These are phyloP conservation scores for Aphelinus atriplicis DNA, from an alignment of 1,140 invertebrate species.

Conservation along the genomic window DNA sequence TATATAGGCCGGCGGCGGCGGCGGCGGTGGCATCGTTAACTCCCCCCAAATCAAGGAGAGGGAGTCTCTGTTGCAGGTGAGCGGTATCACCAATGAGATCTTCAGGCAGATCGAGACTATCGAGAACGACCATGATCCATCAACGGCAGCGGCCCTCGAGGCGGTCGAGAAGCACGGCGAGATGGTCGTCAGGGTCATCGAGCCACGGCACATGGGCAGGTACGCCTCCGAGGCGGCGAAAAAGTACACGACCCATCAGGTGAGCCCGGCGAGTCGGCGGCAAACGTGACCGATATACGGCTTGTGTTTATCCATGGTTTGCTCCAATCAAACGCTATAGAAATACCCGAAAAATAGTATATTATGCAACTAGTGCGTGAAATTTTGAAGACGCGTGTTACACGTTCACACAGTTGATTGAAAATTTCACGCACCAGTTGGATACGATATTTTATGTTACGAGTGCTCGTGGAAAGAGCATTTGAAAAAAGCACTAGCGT, in stretches of 20 bases:
- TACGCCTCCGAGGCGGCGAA: conserved; percentile 85
- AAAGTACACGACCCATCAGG: conserved; percentile 81
- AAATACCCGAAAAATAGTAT: no score
- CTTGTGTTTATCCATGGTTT: no score
- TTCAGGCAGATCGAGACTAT: conserved; percentile 96
- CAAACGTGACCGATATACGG: no score
- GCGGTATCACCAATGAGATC: conserved; percentile 93
- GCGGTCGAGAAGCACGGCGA: conserved; percentile 90
- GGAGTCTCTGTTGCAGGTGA: conserved; percentile 73
- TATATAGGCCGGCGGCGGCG: no score
- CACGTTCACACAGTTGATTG: no score
- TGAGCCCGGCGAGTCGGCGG: conserved; percentile 50
- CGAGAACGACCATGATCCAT: conserved; percentile 93
- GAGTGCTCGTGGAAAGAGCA: no score
- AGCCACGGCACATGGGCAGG: conserved; percentile 84
- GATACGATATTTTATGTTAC: no score
- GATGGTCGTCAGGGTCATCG: conserved; percentile 92
- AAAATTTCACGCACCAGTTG: no score
- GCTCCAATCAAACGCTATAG: no score
- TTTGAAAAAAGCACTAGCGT: no score
- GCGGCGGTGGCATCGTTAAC: neutral
- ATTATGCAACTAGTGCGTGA: no score
- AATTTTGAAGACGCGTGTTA: no score
- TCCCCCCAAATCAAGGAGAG: conserved; percentile 33
- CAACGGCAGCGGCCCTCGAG: conserved; percentile 88